These are phyloP conservation scores for Aldabrachelys gigantea DNA, from an alignment of 2,113 vertebrate genomes.

Conservation along the genomic window DNA sequence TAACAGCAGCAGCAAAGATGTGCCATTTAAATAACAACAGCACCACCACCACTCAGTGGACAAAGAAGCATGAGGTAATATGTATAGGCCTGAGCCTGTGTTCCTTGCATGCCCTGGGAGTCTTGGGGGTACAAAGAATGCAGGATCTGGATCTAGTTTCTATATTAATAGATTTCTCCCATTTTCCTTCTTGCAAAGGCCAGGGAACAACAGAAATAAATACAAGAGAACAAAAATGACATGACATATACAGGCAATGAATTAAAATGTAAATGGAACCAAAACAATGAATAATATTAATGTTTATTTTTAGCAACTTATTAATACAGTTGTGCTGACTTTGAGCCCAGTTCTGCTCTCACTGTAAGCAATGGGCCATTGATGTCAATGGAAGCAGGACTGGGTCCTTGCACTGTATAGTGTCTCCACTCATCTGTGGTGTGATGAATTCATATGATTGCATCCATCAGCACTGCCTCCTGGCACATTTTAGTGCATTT, in stretches of 20 bases:
- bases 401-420: not conserved
- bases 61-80: slow-evolving; percentile 44
- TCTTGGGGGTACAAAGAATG: not conserved
- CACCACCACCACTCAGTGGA: slow-evolving; percentile 71
- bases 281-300: slow-evolving; percentile 16
- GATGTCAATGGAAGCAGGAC: not conserved
- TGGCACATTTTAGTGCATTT: not conserved
- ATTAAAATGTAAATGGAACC: slow-evolving; percentile 11
- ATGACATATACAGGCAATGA: slow-evolving; percentile 15
- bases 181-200: slow-evolving; percentile 51
- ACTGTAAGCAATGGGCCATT: not conserved
- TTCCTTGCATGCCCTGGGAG: slow-evolving; percentile 44
- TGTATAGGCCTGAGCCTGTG: slow-evolving; percentile 40
- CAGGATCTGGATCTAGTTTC: not conserved
- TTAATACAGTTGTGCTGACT: not conserved
- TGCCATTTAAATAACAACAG: slow-evolving; percentile 70
- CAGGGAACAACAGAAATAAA: slow-evolving; percentile 52
- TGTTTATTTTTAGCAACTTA: not conserved
- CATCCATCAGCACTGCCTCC: not conserved
- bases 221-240: not conserved
- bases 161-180: slow-evolving; percentile 28
- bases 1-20: slow-evolving; percentile 65
- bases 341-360: not conserved
- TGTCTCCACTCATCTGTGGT: rapidly evolving
- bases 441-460: not conserved